A percentile compares a stretch with the other conserved stretches of the same genome.
phyloP scores from a whole-genome alignment of 1,140 invertebrate species.

The Diorhabda carinulata region DNA sequence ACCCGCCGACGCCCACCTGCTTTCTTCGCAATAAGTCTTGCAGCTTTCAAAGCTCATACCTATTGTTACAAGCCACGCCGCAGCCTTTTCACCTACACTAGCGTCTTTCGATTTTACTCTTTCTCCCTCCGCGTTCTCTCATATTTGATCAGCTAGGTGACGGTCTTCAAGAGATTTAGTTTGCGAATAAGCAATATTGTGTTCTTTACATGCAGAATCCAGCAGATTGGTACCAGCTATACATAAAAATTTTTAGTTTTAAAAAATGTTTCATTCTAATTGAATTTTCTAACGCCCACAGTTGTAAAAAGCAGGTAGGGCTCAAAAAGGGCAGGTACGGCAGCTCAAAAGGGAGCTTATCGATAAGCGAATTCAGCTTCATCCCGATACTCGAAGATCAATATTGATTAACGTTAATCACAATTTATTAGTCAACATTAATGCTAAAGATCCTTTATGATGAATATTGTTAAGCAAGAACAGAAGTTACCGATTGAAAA shows the following conservation, averaged over 20 bases:
- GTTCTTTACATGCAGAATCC: background rate
- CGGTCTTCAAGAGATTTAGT: conserved; percentile 18
- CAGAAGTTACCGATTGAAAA: conserved; percentile 9
- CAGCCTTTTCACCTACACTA: conserved; percentile 39
- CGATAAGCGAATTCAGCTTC: background rate
- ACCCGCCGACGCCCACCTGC: conserved; percentile 18
- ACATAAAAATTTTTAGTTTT: too few species aligned
- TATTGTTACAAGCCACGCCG: conserved; percentile 27
- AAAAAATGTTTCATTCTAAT: too few species aligned
- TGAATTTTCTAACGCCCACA: too few species aligned
- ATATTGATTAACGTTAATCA: background rate
- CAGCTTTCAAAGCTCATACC: conserved; percentile 21
- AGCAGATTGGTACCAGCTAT: background rate
- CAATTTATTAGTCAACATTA: background rate
- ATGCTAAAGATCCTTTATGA: background rate
- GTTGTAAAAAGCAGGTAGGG: too few species aligned
- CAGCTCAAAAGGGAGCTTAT: background rate
- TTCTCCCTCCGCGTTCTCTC: conserved; percentile 45
- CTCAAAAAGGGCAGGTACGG: background rate
- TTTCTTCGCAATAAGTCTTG: conserved; percentile 22
- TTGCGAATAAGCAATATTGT: conserved; percentile 8
- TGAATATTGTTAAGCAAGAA: background rate
- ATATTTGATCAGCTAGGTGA: conserved; percentile 46
- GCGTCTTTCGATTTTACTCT: conserved; percentile 45
- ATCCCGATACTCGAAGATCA: background rate